Base-by-base conservation (phyloP, 2,113 vertebrate genomes). In the Glaucidium brasilianum region DNA sequence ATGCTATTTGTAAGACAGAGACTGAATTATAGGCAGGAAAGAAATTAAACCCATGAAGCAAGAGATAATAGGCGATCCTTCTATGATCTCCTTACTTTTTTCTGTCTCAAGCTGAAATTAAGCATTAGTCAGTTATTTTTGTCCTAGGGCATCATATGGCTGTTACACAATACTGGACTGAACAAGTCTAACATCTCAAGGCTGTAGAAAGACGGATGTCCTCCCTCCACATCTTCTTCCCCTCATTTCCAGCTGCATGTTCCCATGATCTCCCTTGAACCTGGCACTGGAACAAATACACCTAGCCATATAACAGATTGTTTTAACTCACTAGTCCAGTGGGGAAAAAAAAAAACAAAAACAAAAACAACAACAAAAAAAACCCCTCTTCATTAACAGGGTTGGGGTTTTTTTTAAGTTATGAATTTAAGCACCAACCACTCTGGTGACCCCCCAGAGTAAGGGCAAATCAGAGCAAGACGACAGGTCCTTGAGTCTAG, bases 41-140 rank as follows among this genome's bases (percentile, higher is more conserved):
- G 11, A 90, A 84, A 87, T 78, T 45, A 77, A 85, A 92, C 14
- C 4, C 27, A 67, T 55, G 29, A 93, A 80, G 67, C 45, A 94
- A 88, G 71, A 85, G n/a, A 66, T 69, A 95, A 94, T 69, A 79
- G 8, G 29, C 52, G 37, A 81, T 78, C 23, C 13, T 90, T 79
- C 53, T 63, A 47, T 35, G 32, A 85, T 32, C 58, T 55, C 9
- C 10, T 76, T 3, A 5, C 16, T 73, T 94, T 55, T 80, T 94
- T 92, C 49, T 79, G 43, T 71, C 50, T 92, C 80, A 73, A 85
- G 62, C 35, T 90, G 72, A 88, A 90, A 90, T n/a, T 41, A 62
- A 88, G 59, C 21, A 87, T 90, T 89, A 89, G 53, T 86, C 71
- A 84, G 47, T 85, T 88, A 68, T 89, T 96, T 96, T 91, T 85